Evolutionary conservation across 1,140 invertebrate genomes (phyloP), one percentile per base, ranked within the genome.

Genomic region (Diabrotica undecimpunctata): DNA sequence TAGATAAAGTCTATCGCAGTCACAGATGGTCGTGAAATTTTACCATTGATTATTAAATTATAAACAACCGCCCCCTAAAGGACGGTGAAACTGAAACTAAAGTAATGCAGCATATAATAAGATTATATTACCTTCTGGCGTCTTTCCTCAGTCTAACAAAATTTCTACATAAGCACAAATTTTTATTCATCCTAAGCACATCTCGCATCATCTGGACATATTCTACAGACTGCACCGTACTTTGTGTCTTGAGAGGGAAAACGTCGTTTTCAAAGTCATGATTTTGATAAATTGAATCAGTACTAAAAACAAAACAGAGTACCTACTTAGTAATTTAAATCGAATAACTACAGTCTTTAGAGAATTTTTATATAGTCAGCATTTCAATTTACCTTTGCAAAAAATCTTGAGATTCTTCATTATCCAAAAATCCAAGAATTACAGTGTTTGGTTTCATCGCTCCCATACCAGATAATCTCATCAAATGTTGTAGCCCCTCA

Each of bases 371-470:
- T 52, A n/a, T 2, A 52, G 12, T 52, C 41, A 46, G n/a, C n/a
- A 46, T 46, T n/a, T 8, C n/a, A 61, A 41, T 13, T 58, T 72
- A 84, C 84, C 75, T 80, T 64, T 83, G 76, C 63, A 95, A 90
- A 75, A 93, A 95, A 75, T 96, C 91, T 38, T 79, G 77, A 5
- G 89, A 90, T 5, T 81, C 70, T 65, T 90, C 84, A 12, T 88
- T 83, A 71, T 96, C 94, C 58, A 95, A 89, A 81, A 98, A 99
- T 6, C 96, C 91, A 52, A 95, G 80, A 50, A 94, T 82, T 61
- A 99, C 92, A 0, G 97, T 99, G 77, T 99, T 99, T 0, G 96
- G 96, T 79, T 99, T 98, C 96, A 99, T 99, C 7, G 97, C 97
- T 5, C 97, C 97, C 71, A 99, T 87, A 8, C 97, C 97, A 11